phyloP scores from a whole-genome alignment of 2,113 vertebrate genomes.

The Microtus richardsoni region DNA sequence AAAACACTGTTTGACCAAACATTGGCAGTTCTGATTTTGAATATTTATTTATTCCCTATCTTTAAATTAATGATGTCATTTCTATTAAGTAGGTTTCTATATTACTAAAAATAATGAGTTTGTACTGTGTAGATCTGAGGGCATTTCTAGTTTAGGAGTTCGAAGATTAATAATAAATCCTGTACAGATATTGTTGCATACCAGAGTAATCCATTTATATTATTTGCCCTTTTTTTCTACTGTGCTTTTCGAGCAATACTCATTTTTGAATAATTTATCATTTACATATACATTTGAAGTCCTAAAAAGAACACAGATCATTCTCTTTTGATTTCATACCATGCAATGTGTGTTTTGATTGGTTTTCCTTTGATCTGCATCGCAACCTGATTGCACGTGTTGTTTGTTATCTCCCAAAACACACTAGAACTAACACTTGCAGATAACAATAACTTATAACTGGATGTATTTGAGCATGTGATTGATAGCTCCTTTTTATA shows the following conservation, averaged over 20 bases:
- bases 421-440: background rate
- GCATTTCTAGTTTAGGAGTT: background rate
- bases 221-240: background rate
- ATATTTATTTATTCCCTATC: background rate
- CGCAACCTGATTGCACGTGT: background rate
- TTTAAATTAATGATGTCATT: background rate
- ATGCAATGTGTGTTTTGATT: background rate
- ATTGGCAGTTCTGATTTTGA: background rate
- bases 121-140: background rate
- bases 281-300: background rate
- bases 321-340: background rate
- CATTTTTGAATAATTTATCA: background rate
- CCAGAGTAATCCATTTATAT: background rate
- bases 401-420: slow-evolving; percentile 30
- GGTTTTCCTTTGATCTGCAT: background rate
- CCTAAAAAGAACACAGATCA: background rate
- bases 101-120: background rate
- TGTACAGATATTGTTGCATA: background rate
- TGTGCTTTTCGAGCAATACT: background rate
- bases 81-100: background rate
- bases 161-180: background rate
- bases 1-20: background rate
- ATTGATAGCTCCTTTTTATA: background rate
- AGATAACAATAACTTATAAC: background rate
- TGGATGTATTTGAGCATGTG: background rate